Evolutionary conservation across 2,113 vertebrate genomes (phyloP).

Genomic region (Phylloscopus whistleri): DNA sequence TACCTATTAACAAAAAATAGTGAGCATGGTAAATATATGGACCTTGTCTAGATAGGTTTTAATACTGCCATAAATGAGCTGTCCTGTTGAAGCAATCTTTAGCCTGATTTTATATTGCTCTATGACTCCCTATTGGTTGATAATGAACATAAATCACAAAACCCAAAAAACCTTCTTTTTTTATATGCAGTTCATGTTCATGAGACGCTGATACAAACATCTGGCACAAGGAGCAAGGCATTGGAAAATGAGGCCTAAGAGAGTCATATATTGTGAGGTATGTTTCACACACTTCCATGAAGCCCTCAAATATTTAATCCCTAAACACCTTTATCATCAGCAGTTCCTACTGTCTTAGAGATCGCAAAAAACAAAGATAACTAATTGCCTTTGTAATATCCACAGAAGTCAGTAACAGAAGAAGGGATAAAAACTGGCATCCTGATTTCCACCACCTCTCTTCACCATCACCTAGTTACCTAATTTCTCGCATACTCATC

Average conservation of each 20-base stretch:
- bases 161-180: not conserved
- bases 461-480: not conserved
- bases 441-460: not conserved
- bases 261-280: not conserved
- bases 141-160: not conserved
- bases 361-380: not conserved
- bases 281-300: not conserved
- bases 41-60: not conserved
- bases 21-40: not conserved
- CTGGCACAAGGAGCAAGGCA: not conserved
- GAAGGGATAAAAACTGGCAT: not conserved
- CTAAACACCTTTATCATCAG: not conserved
- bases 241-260: not conserved
- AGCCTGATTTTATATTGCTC: not conserved
- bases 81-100: not conserved
- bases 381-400: not conserved
- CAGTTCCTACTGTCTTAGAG: not conserved
- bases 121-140: not conserved
- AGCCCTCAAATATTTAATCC: not conserved
- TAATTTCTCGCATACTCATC: not conserved
- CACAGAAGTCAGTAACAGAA: not conserved
- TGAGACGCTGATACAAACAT: not conserved
- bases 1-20: not conserved
- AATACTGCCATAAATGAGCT: not conserved
- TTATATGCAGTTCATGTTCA: not conserved